phyloP scores from a whole-genome alignment of 1,140 invertebrate genomes.

The Drosophila bocki region DNA sequence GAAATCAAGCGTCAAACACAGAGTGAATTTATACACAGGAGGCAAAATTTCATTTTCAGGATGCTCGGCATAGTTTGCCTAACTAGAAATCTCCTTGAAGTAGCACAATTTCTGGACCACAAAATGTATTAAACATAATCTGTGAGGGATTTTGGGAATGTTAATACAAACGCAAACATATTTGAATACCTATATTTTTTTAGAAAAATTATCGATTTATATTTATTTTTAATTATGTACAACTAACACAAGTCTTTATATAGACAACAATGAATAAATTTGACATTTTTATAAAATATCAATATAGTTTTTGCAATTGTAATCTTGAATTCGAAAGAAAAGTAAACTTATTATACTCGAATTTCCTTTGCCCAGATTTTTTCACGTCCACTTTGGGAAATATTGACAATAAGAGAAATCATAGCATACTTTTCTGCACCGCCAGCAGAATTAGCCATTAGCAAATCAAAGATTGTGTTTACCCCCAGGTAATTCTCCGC shows the following conservation, averaged over 20 bases:
- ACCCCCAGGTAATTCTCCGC: constrained; percentile 28
- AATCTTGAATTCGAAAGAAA: background rate
- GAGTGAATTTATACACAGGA: constrained; percentile 14
- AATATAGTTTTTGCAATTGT: background rate
- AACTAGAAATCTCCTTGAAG: background rate
- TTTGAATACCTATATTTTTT: no score
- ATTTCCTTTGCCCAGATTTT: background rate
- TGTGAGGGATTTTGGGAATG: background rate
- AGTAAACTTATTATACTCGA: background rate
- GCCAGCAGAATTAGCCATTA: constrained; percentile 41
- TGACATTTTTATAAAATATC: no score
- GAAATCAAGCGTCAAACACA: constrained; percentile 40
- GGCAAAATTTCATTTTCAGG: background rate
- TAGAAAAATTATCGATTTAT: background rate
- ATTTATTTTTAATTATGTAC: background rate
- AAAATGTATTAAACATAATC: background rate
- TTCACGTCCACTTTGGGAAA: constrained; percentile 1
- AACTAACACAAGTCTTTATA: no score
- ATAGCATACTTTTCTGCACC: constrained; percentile 33
- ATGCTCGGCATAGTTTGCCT: background rate
- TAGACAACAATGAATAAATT: no score
- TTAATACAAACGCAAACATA: background rate
- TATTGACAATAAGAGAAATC: constrained; percentile 17
- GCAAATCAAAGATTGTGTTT: constrained; percentile 59
- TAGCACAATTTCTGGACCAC: background rate